Evolutionary conservation across 2,113 vertebrate genomes (phyloP).

Genomic region (Gymnobelideus leadbeateri): DNA sequence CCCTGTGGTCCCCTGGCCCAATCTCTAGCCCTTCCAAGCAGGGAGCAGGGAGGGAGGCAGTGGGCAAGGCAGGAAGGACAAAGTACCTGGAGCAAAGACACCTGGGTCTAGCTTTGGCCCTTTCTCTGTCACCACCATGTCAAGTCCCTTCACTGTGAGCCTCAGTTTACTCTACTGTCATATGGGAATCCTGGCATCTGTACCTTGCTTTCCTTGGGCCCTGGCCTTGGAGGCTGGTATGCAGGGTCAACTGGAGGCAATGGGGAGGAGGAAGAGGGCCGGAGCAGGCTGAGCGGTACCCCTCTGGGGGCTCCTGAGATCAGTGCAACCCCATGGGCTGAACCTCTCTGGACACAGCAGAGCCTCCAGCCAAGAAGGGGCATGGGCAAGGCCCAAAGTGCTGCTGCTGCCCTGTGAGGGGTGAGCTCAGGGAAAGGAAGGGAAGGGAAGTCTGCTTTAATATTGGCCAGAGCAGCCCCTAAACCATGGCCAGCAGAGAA

Average conservation of each 20-base stretch:
- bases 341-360: background rate
- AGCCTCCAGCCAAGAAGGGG: too few species aligned
- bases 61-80: too few species aligned
- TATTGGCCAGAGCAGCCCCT: accelerated
- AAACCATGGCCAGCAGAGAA: too few species aligned
- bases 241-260: too few species aligned
- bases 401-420: background rate
- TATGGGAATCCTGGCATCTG: too few species aligned
- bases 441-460: background rate
- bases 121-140: background rate
- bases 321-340: background rate
- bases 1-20: too few species aligned
- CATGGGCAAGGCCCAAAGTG: too few species aligned
- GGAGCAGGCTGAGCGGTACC: background rate
- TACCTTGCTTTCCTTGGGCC: too few species aligned
- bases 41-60: background rate
- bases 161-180: too few species aligned
- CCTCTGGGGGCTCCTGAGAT: background rate
- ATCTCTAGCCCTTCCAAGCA: background rate
- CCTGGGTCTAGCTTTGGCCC: background rate
- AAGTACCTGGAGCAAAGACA: too few species aligned
- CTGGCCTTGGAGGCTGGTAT: background rate
- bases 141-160: too few species aligned
- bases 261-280: too few species aligned
- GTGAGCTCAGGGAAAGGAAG: background rate